Evolutionary conservation across 2,113 vertebrate genomes (phyloP), one percentile per base, ranked within the genome.

Genomic region (Zeus faber): DNA sequence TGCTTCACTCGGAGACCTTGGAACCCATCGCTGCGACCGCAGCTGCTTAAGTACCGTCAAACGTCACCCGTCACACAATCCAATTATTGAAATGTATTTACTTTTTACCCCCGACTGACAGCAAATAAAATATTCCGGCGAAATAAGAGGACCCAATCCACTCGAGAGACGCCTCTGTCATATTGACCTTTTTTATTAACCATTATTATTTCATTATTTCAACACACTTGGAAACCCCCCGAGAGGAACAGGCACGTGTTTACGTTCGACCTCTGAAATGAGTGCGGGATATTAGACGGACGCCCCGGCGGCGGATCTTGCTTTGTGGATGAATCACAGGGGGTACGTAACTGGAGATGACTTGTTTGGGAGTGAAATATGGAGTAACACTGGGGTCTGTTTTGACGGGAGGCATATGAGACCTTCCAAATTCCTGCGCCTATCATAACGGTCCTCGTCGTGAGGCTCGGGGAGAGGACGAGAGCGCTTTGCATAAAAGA

Each of bases 1-100:
- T 74, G 76, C 76, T 81, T 79, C 68, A 72, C 67, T 65, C 23
- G 11, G 48, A 63, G 70, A 78, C 67, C 74, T n/a, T n/a, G 64
- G 66, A 60, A 60, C 70, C 40, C 37, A 6, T 13, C 0, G 45
- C 56, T 68, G 50, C 24, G 61, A 57, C 71, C 72, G 66, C 80
- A 85, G 73, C 74, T 81, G 72, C 65, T 57, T 29, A 49, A 17
- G 65, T 54, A 49, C 41, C 1, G 20, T 25, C 70, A 71, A 48
- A 45, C 54, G 37, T 68, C 55, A 41, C 37, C 67, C 33, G 52
- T 58, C 60, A 57, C 2, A 9, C 53, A 49, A 64, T 46, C 33
- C 33, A 37, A 37, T 37, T 37, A n/a, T n/a, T n/a, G n/a, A n/a
- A n/a, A n/a, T n/a, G n/a, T n/a, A n/a, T n/a, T n/a, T n/a, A 37